Evolutionary conservation across 2,797 vertebrate species (phyloP).

Genomic region (Rallus crepitans): DNA sequence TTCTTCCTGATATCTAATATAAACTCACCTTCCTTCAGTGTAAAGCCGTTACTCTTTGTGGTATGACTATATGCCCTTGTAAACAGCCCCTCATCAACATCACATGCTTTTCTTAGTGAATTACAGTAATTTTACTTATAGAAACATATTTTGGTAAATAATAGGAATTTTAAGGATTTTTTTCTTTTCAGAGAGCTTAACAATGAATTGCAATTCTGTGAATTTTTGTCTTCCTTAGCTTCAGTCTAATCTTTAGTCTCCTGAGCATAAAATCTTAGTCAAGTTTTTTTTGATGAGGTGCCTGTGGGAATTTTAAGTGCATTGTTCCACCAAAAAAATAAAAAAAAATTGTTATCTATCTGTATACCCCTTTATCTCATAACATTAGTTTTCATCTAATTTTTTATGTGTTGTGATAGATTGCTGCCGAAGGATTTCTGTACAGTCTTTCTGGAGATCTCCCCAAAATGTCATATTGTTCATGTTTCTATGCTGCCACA

Average conservation of each 20-base stretch:
- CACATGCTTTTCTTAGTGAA: neutral
- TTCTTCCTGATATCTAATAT: too few species aligned
- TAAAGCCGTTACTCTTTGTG: too few species aligned
- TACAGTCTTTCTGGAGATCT: neutral
- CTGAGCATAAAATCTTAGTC: neutral
- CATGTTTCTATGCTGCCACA: neutral
- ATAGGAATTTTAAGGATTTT: neutral
- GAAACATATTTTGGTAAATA: neutral
- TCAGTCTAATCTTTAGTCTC: neutral
- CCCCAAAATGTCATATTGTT: neutral
- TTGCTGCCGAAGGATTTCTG: neutral
- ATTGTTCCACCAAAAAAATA: neutral
- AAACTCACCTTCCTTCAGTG: too few species aligned
- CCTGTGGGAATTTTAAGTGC: neutral
- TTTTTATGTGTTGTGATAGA: neutral
- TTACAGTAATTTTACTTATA: neutral
- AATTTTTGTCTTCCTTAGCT: neutral
- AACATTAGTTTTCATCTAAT: neutral
- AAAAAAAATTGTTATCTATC: neutral
- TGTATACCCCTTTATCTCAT: neutral
- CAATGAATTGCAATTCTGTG: neutral
- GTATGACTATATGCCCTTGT: too few species aligned
- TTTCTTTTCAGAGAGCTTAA: neutral
- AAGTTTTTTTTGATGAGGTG: neutral
- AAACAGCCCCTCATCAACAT: neutral